Evolutionary conservation across 2,888 invertebrate genomes (phyloP).

Genomic region (Metalampra italica): DNA sequence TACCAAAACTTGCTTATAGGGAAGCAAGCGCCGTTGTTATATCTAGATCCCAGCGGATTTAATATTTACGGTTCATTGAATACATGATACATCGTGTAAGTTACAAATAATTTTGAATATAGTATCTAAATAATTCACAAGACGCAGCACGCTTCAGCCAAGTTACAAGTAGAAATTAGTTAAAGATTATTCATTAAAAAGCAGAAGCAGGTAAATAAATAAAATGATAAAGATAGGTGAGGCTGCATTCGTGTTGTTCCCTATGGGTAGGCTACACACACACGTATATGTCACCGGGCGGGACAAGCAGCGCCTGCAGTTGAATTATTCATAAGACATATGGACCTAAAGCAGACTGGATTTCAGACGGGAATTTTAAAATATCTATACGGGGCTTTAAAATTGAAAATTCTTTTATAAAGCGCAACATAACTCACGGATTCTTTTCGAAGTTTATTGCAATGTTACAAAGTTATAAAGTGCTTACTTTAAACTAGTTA

Average conservation of each 20-base stretch:
- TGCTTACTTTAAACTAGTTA: background rate
- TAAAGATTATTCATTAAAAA: background rate
- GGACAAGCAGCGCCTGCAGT: slow-evolving; percentile 56
- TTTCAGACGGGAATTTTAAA: slow-evolving; percentile 75
- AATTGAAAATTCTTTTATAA: slow-evolving; percentile 66
- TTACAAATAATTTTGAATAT: background rate
- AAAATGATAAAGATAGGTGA: background rate
- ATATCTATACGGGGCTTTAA: slow-evolving; percentile 64
- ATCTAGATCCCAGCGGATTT: slow-evolving; percentile 7
- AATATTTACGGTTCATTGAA: slow-evolving; percentile 1
- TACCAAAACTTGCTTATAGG: slow-evolving; percentile 44
- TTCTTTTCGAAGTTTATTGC: background rate
- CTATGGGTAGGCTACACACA: slow-evolving; percentile 27
- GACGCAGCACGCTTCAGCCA: too few species aligned
- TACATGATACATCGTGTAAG: background rate
- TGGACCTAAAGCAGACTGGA: slow-evolving; percentile 75
- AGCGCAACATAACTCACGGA: slow-evolving; percentile 23
- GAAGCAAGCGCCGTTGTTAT: slow-evolving; percentile 34
- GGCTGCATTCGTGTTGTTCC: slow-evolving; percentile 20
- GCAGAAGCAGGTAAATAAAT: slow-evolving; percentile 1
- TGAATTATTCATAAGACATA: slow-evolving; percentile 77
- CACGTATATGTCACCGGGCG: slow-evolving; percentile 55
- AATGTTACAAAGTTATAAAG: background rate
- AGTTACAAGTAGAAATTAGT: background rate
- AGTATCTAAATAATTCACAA: background rate